Percentiles rank a stretch among this genome's conserved stretches.
These are phyloP conservation scores for Cephus nigrinus DNA, from an alignment of 2,888 invertebrate genomes.

Conservation along the genomic window DNA sequence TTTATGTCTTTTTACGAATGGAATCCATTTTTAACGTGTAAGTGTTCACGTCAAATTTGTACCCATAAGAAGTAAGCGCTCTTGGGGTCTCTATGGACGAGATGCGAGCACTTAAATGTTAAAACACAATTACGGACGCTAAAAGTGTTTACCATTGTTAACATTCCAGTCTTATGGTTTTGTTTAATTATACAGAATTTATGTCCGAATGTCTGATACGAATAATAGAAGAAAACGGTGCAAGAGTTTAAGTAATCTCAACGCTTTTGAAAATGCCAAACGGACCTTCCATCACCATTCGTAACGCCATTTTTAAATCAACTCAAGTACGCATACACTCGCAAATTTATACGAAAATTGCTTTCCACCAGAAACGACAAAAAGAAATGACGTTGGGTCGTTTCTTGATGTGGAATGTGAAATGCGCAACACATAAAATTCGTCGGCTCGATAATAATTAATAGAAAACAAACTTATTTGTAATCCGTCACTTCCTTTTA, in stretches of 20 bases:
- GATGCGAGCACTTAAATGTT: not conserved
- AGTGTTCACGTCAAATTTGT: not conserved
- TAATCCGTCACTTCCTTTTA: not conserved
- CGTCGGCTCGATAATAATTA: not conserved
- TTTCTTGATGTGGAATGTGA: conserved; percentile 25
- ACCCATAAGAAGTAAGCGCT: too few species aligned
- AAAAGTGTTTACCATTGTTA: too few species aligned
- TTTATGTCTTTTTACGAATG: too few species aligned
- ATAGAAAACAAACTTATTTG: not conserved
- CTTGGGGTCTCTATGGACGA: not conserved
- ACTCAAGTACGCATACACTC: not conserved
- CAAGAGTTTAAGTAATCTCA: not conserved
- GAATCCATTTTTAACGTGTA: not conserved
- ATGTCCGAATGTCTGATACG: not conserved
- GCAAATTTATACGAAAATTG: not conserved
- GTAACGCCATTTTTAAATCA: too few species aligned
- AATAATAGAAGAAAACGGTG: not conserved
- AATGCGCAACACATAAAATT: conserved; percentile 23
- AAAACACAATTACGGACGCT: not conserved
- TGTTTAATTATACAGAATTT: not conserved
- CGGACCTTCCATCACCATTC: not conserved
- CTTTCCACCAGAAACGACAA: not conserved
- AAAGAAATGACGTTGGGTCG: not conserved
- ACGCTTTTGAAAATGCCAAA: not conserved
- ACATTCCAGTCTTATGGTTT: too few species aligned